Base-by-base conservation (phyloP, 2,113 vertebrate genomes). In the Sceloporus tristichus region DNA sequence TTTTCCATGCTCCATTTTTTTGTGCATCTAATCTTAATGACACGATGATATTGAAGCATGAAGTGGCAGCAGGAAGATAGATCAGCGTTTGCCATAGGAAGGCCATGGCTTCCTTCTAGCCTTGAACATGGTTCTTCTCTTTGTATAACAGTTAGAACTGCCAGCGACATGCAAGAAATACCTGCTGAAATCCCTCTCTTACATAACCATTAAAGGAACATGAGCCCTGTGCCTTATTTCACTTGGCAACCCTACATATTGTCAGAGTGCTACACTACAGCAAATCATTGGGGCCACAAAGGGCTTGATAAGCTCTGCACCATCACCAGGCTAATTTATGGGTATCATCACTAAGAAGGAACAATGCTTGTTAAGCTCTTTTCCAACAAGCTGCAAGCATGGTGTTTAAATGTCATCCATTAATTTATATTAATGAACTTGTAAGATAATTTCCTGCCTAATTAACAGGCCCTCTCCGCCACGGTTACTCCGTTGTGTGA, bases 341-440 rank as follows among this genome's bases (percentile, higher is more conserved):
- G 53, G n/a, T 54, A 9, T 62, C 42, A 76, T 38, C 71, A 14
- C 27, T 68, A 54, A 16, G 56, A 7, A n/a, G n/a, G 23, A 66
- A n/a, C n/a, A 27, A 78, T 21, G 25, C 9, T 70, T 16, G 38
- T 66, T 70, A 77, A 77, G 68, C 4, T 25, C 70, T 65, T 13
- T 68, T 77, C 74, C 25, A 27, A 19, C 18, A 27, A 5, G 0
- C 48, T 59, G 23, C 16, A 40, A 75, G n/a, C 14, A 29, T 48
- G 16, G 14, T 29, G 29, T 66, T 40, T 53, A 78, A 84, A 68
- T 56, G 73, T 34, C 74, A 88, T 71, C n/a, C 5, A 40, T 54
- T 78, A 78, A 88, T 84, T 88, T 78, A 54, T 88, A 83, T 56
- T 83, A 88, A 83, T 84, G 66, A 82, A 78, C 48, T 77, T 27